Conservation (phyloP, 2,888 invertebrate species). For the Yponomeuta plumbellus region DNA sequence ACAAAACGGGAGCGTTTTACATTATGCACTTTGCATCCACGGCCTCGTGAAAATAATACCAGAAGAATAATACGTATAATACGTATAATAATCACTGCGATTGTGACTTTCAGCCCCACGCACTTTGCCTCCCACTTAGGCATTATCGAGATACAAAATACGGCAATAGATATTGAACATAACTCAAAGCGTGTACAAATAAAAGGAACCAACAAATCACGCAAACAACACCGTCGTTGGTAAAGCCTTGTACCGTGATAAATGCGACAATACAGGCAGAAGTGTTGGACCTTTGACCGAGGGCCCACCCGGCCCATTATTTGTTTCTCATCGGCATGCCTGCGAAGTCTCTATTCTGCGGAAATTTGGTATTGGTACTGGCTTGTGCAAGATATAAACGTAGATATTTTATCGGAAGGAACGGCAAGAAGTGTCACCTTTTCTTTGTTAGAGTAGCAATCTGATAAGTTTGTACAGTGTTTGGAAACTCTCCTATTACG, state of each 20-base stretch:
- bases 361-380: slow-evolving; percentile 21
- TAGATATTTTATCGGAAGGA: neutral
- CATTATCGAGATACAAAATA: neutral
- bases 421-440: neutral
- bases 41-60: too few species aligned
- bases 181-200: slow-evolving; percentile 4
- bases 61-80: too few species aligned
- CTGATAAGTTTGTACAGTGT: neutral
- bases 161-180: neutral
- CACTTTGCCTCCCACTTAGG: neutral
- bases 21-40: too few species aligned
- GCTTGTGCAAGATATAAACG: slow-evolving; percentile 14
- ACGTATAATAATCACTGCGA: too few species aligned
- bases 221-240: neutral
- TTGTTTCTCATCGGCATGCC: slow-evolving; percentile 30
- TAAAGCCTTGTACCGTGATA: neutral
- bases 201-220: slow-evolving; percentile 1
- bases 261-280: slow-evolving; percentile 10
- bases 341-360: slow-evolving; percentile 13
- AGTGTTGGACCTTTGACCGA: slow-evolving; percentile 12
- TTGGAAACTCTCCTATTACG: neutral
- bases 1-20: too few species aligned
- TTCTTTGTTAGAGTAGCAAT: neutral
- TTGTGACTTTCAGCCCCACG: too few species aligned
- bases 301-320: slow-evolving; percentile 36